phyloP scores from a whole-genome alignment of 2,888 invertebrate species.

The Trissonchulus latispiculum region DNA sequence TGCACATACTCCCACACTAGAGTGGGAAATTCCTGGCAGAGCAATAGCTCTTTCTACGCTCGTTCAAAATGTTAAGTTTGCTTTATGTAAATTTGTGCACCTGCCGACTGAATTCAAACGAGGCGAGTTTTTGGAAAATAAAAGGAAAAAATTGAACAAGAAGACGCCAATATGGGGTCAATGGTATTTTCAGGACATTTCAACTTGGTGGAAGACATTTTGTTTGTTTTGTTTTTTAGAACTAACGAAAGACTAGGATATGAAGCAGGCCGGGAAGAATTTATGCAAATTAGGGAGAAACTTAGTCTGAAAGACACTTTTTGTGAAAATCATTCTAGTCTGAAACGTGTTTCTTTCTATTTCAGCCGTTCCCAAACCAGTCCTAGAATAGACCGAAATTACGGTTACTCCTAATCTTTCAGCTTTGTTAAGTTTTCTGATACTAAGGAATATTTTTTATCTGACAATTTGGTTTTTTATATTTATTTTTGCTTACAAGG shows the following conservation, averaged over 20 bases:
- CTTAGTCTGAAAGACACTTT: conserved; percentile 1
- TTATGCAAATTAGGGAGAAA: not conserved
- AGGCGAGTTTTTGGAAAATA: not conserved
- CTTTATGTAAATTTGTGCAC: not conserved
- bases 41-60: not conserved
- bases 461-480: not conserved
- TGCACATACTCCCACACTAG: no score
- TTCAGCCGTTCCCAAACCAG: not conserved
- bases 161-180: not conserved
- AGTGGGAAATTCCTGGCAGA: conserved; percentile 9
- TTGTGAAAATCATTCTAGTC: not conserved
- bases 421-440: no score
- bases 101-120: not conserved
- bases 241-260: not conserved
- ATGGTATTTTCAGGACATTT: not conserved
- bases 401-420: not conserved
- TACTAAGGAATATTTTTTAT: not conserved
- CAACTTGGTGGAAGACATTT: conserved; percentile 7
- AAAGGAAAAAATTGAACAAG: not conserved
- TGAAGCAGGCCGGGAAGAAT: not conserved
- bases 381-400: conserved; percentile 3
- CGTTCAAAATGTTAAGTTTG: no score
- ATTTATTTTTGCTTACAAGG: not conserved
- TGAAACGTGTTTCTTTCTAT: not conserved
- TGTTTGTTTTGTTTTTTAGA: not conserved